Conservation (phyloP, 2,888 invertebrate species). For the Ypsolopha scabrella region DNA sequence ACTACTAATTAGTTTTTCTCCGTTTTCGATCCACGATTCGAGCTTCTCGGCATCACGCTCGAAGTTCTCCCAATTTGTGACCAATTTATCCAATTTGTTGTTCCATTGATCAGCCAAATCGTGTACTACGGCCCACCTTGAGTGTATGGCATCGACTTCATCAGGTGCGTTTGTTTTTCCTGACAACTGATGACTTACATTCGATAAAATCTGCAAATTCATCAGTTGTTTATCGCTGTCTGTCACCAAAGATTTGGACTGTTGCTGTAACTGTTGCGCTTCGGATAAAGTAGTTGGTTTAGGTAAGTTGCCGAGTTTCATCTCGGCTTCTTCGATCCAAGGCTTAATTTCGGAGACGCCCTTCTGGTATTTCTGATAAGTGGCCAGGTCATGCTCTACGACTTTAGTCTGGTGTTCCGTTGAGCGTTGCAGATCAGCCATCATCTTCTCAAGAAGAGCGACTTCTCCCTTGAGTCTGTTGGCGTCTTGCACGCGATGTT, state of each 20-base stretch:
- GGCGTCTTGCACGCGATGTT: conserved; percentile 77
- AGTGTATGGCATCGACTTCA: conserved; percentile 86
- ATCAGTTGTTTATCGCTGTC: conserved; percentile 84
- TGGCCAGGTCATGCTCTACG: conserved; percentile 82
- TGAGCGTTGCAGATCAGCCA: conserved; percentile 80
- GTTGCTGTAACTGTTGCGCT: conserved; percentile 81
- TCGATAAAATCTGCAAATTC: conserved; percentile 79
- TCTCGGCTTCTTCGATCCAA: conserved; percentile 90
- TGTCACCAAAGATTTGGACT: conserved; percentile 77
- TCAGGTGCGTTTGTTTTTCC: conserved; percentile 83
- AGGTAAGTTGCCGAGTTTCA: conserved; percentile 78
- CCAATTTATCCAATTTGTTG: conserved; percentile 82
- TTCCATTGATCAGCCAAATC: conserved; percentile 83
- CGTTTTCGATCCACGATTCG: conserved; percentile 80
- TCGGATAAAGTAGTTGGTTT: conserved; percentile 85
- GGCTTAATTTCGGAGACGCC: conserved; percentile 85
- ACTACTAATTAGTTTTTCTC: conserved; percentile 72
- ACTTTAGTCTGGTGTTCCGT: conserved; percentile 82
- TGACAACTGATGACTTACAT: conserved; percentile 80
- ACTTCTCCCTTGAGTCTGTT: conserved; percentile 82
- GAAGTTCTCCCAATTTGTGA: conserved; percentile 85
- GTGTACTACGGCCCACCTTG: conserved; percentile 87
- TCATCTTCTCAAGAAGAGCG: conserved; percentile 78
- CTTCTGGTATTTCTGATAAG: conserved; percentile 88
- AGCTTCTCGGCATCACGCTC: conserved; percentile 82